These are phyloP conservation scores for Smutsia temminckii DNA, from an alignment of 2,797 vertebrate species.

Conservation along the genomic window DNA sequence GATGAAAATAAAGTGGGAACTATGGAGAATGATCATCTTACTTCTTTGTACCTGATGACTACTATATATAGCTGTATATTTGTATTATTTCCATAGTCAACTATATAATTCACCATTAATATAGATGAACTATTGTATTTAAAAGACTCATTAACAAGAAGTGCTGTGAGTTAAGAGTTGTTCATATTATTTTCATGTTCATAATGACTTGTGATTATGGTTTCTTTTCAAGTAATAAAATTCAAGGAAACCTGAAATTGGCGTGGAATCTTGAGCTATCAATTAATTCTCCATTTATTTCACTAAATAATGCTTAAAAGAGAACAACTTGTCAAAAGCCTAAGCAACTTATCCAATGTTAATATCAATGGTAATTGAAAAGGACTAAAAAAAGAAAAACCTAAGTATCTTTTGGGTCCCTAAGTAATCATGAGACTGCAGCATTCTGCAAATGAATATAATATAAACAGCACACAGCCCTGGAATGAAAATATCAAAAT, in stretches of 20 bases:
- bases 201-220: not conserved
- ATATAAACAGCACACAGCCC: not conserved
- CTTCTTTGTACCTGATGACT: not conserved
- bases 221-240: constrained; percentile 2
- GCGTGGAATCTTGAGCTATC: not conserved
- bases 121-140: not conserved
- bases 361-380: not conserved
- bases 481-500: not conserved
- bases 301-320: not conserved
- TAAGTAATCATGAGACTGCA: not conserved
- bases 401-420: not conserved
- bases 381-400: not conserved
- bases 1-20: not conserved
- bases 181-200: not conserved
- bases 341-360: not conserved
- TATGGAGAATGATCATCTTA: not conserved
- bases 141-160: not conserved
- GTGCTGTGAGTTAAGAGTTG: not conserved
- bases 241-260: not conserved
- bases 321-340: not conserved
- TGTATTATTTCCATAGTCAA: not conserved
- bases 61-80: not conserved
- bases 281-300: not conserved
- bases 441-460: not conserved
- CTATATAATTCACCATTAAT: not conserved